Evolutionary conservation across 2,888 invertebrate species (phyloP).

Genomic region (Torymus auratus): DNA sequence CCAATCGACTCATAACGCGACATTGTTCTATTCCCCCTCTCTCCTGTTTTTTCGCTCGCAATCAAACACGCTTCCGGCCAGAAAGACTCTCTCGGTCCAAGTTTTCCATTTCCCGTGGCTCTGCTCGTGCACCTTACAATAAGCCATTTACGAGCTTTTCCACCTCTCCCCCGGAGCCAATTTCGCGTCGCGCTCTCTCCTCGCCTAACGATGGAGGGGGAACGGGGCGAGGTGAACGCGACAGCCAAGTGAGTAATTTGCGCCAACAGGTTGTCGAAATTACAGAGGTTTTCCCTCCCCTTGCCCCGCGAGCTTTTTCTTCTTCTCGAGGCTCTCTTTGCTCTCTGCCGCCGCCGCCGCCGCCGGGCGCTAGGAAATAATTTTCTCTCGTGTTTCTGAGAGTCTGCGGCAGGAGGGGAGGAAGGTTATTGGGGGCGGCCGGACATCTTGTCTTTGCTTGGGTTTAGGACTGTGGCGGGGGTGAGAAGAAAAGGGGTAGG

Average conservation of each 20-base stretch:
- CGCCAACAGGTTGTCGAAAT: constrained; percentile 65
- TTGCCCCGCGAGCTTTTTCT: neutral
- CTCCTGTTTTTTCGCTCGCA: constrained; percentile 15
- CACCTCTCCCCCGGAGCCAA: constrained; percentile 19
- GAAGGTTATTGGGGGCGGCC: neutral
- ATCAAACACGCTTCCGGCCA: constrained; percentile 44
- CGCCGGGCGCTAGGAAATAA: constrained; percentile 28
- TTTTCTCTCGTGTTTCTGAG: constrained; percentile 15
- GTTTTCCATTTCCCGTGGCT: constrained; percentile 45
- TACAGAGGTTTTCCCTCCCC: constrained; percentile 41
- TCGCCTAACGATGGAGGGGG: constrained; percentile 42
- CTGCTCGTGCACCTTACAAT: neutral
- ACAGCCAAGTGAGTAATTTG: constrained; percentile 59
- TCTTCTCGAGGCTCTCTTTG: neutral
- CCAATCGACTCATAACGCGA: too few relatives aligned
- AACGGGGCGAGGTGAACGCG: neutral
- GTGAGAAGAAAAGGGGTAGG: too few relatives aligned
- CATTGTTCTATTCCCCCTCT: neutral
- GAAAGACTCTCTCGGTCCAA: constrained; percentile 29
- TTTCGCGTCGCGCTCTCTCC: constrained; percentile 17
- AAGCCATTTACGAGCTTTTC: constrained; percentile 26
- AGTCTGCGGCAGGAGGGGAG: neutral
- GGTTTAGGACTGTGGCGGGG: neutral
- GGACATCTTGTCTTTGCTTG: constrained; percentile 7
- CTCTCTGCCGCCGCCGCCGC: neutral